Base-by-base conservation (phyloP, 1,140 invertebrate genomes). In the Aphaenogaster rudis region DNA sequence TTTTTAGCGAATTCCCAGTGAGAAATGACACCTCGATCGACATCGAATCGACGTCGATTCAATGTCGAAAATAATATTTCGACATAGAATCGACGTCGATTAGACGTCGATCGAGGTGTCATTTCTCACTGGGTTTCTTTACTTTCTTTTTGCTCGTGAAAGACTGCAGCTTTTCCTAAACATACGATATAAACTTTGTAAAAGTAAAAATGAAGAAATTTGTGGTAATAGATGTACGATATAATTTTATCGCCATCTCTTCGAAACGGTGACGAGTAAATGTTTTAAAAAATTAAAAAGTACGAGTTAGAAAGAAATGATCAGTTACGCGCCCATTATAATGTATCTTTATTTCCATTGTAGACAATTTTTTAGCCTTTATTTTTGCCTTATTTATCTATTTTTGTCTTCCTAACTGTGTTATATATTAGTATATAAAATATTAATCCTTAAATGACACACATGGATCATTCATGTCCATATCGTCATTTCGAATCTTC, bases 1-100 rank as follows among this genome's bases (percentile, higher is more conserved):
- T 66, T 88, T 90, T 74, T 85, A 69, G 33, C 76, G 2, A 90
- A 9, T 88, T 21, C 21, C 21, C 21, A 21, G 21, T 21, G 21
- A 21, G 21, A 21, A 21, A 21, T 21, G 21, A 21, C 21, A 21
- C 21, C 21, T 21, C 21, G 21, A 21, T 21, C 21, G 21, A 21
- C 21, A 21, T 21, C 21, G 21, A 21, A 21, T 21, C 21, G 21
- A 21, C 21, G 0, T 21, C 21, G 21, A 21, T 21, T 21, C 21
- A 21, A 21, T 21, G 21, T 21, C 21, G 21, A 21, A 21, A 21
- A 21, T 21, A 21, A 21, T 21, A 21, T 21, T 21, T 21, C 21
- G 21, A 21, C 21, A 21, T 21, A 21, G 21, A 21, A 21, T 21
- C 21, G 21, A 21, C 21, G 21, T 21, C 21, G 21, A 21, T 21